Base-by-base conservation (phyloP, 2,797 vertebrate species). In the Aselliscus stoliczkanus region DNA sequence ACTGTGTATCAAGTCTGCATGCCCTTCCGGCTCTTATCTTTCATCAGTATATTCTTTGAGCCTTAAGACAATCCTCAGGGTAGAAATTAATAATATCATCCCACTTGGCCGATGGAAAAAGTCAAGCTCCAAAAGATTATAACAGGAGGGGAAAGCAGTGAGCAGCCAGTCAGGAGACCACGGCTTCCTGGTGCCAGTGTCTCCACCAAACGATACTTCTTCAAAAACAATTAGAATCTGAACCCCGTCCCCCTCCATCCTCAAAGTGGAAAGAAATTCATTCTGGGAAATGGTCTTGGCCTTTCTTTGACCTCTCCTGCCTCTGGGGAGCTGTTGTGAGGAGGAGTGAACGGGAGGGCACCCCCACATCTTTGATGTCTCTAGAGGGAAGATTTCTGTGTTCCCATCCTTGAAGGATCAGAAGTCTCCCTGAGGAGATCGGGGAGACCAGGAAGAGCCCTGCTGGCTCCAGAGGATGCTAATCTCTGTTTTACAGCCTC, bases 1-100 rank as follows among this genome's bases (percentile, higher is more conserved):
- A 27, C n/a, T 4, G 2, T 0, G 7, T 1, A 42, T 2, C 4
- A 6, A 47, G 47, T 13, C 50, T n/a, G 23, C 14, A 7, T 18
- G 23, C 67, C 44, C 18, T 65, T 37, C 37, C 23, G 20, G 72
- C 15, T 52, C 79, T 73, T 27, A 15, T 2, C 65, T 47, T 82
- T 88, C 73, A 50, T 15, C 67, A 44, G 42, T 67, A 31, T 14
- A n/a, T 27, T 72, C 82, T 69, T 85, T 31, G 52, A 72, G 42
- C 37, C 54, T 92, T n/a, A 64, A 2, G 4, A 39, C 50, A 65
- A 44, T 39, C 73, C 69, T 75, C 64, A 37, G 27, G 58, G 77
- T 27, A 72, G 69, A 88, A 91, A 67, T 11, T 7, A 50, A 18
- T n/a, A 56, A 18, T n/a, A 56, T 21, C 2, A 72, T 18, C 27